These are phyloP conservation scores for Amphipyra tragopoginis DNA, from an alignment of 2,888 invertebrate species.

Conservation along the genomic window DNA sequence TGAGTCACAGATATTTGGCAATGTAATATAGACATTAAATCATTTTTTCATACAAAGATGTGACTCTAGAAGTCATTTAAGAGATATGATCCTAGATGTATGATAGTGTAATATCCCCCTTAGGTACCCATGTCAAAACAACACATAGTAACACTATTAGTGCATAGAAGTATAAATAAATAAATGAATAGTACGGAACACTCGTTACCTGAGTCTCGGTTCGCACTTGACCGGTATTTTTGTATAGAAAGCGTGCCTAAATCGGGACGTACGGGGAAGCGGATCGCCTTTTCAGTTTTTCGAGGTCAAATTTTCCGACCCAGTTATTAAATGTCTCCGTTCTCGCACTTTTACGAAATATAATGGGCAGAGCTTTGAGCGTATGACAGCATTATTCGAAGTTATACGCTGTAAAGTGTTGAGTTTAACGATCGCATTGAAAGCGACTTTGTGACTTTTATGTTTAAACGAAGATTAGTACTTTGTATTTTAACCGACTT, in stretches of 20 bases:
- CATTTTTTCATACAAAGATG: too few species aligned
- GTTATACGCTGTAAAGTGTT: conserved; percentile 6
- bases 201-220: too few species aligned
- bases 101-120: too few species aligned
- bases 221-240: conserved; percentile 13
- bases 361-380: conserved; percentile 20
- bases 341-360: conserved; percentile 26
- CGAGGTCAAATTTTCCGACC: conserved; percentile 47
- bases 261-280: conserved; percentile 11
- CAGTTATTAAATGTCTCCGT: conserved; percentile 48
- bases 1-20: too few species aligned
- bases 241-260: conserved; percentile 34
- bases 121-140: too few species aligned
- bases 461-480: conserved; percentile 9
- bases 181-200: too few species aligned
- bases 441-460: neutral
- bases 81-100: too few species aligned
- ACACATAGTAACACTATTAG: too few species aligned
- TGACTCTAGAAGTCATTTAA: too few species aligned
- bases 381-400: conserved; percentile 28
- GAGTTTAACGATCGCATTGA: conserved; percentile 6
- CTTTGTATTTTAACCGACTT: neutral
- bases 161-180: too few species aligned
- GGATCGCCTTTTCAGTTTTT: conserved; percentile 34
- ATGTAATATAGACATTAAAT: too few species aligned